These are phyloP conservation scores for Odontothrips loti DNA, from an alignment of 2,888 invertebrate species.

Conservation along the genomic window DNA sequence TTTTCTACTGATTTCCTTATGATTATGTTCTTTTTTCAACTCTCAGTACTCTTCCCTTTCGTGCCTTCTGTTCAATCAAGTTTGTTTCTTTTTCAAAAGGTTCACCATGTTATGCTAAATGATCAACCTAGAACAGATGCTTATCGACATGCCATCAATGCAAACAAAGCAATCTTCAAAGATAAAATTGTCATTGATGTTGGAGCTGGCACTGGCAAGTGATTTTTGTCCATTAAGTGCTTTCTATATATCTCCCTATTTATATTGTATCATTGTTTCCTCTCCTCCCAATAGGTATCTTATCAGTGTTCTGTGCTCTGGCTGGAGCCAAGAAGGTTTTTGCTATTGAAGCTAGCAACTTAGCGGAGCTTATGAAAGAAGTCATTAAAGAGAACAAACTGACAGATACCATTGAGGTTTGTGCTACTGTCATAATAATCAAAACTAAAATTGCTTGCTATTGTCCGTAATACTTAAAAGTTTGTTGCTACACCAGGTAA, in stretches of 20 bases:
- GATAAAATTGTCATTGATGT: conserved; percentile 81
- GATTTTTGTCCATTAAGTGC: not conserved
- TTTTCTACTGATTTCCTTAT: not conserved
- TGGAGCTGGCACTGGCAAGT: conserved; percentile 70
- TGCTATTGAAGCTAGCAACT: conserved; percentile 75
- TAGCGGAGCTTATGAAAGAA: conserved; percentile 61
- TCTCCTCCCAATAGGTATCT: conserved; percentile 58
- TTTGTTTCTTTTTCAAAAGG: conserved; percentile 49
- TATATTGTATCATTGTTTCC: not conserved
- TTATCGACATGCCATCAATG: conserved; percentile 74
- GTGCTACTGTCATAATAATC: not conserved
- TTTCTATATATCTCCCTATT: not conserved
- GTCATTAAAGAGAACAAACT: conserved; percentile 68
- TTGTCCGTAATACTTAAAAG: conserved; percentile 32
- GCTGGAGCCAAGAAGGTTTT: conserved; percentile 86
- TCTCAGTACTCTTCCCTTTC: conserved; percentile 21
- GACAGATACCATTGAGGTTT: conserved; percentile 61
- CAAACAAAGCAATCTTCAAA: conserved; percentile 61
- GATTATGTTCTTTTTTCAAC: not conserved
- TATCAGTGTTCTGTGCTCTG: conserved; percentile 83
- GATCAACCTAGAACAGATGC: conserved; percentile 71
- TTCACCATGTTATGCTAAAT: conserved; percentile 74
- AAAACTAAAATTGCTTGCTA: not conserved
- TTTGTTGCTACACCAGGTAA: conserved; percentile 51
- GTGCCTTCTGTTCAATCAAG: conserved; percentile 17